Conservation (phyloP, 2,888 invertebrate genomes). For the Hetaerina titia region DNA sequence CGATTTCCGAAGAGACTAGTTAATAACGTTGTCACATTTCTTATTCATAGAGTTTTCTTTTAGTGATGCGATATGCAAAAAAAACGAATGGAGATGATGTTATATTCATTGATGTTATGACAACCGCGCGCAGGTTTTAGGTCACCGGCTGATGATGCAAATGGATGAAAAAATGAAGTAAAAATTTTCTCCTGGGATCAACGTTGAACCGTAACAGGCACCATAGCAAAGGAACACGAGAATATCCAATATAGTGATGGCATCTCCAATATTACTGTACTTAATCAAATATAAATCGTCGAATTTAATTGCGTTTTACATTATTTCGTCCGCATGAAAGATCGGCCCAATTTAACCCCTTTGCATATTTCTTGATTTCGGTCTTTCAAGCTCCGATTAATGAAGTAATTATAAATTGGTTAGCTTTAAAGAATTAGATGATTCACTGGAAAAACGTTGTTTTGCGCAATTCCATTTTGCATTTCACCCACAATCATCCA, state of each 20-base stretch:
- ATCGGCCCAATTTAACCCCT: no score
- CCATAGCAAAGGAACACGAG: background rate
- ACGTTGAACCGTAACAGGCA: background rate
- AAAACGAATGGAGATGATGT: background rate
- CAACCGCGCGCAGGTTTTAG: background rate
- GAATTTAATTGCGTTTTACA: no score
- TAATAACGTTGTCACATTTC: background rate
- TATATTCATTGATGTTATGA: background rate
- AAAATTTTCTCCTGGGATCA: background rate
- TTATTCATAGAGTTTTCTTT: conserved; percentile 12
- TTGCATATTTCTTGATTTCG: no score
- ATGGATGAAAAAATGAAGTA: background rate
- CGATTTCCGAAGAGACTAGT: background rate
- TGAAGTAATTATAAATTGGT: no score
- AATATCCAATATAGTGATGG: background rate
- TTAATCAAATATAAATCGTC: background rate
- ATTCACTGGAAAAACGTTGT: no score
- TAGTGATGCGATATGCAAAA: background rate
- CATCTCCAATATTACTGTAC: background rate
- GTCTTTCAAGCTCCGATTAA: no score
- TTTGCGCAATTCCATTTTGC: no score
- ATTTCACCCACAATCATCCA: no score
- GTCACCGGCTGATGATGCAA: background rate
- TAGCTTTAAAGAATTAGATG: no score
- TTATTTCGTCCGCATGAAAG: no score